phyloP scores from a whole-genome alignment of 2,888 invertebrate genomes.

The Ametastegia equiseti region DNA sequence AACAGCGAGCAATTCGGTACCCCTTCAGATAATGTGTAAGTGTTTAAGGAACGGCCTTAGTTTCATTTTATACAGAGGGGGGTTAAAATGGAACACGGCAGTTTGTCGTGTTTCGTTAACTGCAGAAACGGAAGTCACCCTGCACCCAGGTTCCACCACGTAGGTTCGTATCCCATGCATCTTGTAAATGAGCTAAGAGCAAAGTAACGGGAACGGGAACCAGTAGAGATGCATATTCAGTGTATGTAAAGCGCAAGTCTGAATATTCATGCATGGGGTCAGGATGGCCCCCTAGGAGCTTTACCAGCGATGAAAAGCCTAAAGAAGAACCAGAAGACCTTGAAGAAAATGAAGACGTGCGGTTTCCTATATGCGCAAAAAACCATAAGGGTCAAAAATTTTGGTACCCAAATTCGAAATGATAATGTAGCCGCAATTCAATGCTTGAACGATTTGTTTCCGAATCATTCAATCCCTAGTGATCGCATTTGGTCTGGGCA shows the following conservation, averaged over 20 bases:
- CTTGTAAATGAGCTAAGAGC: constrained; percentile 75
- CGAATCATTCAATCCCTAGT: background rate
- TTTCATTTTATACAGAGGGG: background rate
- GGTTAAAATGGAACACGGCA: no score
- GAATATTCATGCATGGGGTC: constrained; percentile 72
- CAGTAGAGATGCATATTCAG: constrained; percentile 71
- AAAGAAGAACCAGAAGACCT: background rate
- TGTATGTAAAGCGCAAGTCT: constrained; percentile 73
- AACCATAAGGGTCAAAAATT: background rate
- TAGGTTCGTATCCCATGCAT: constrained; percentile 69
- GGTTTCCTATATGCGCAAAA: background rate
- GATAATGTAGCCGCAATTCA: background rate
- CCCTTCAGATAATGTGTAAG: constrained; percentile 79
- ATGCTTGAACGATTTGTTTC: background rate
- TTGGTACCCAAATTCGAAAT: background rate
- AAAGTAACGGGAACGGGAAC: constrained; percentile 66
- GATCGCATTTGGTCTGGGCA: background rate
- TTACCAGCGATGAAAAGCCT: no score
- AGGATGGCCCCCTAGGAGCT: constrained; percentile 65
- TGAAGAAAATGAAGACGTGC: background rate
- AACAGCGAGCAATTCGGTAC: constrained; percentile 77
- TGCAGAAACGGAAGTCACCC: no score
- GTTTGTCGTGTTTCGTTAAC: no score
- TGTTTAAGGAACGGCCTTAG: constrained; percentile 52
- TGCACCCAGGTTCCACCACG: background rate